Evolutionary conservation across 2,888 invertebrate species (phyloP).

Genomic region (Crepidodera aurea): DNA sequence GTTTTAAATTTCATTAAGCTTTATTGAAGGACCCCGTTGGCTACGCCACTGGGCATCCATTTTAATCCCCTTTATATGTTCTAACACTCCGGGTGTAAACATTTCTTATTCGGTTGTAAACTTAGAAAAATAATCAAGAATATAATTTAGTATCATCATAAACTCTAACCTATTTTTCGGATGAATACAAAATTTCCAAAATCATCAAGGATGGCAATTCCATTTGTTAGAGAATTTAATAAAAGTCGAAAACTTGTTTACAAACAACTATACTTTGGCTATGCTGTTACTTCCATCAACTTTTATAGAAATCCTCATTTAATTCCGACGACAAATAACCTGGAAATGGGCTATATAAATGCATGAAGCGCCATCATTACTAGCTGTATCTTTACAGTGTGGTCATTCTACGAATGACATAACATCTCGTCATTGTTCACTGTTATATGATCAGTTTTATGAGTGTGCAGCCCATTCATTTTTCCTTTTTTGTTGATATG

Average conservation of each 20-base stretch:
- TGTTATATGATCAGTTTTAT: neutral
- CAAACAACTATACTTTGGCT: slow-evolving; percentile 24
- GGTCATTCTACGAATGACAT: slow-evolving; percentile 5
- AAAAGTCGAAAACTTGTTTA: slow-evolving; percentile 29
- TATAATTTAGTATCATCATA: neutral
- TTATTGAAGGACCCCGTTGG: too few species aligned
- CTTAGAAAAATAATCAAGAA: neutral
- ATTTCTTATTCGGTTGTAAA: neutral
- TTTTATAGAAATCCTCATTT: slow-evolving; percentile 34
- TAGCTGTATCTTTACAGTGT: slow-evolving; percentile 21
- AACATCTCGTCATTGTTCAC: neutral
- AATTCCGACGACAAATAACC: slow-evolving; percentile 32
- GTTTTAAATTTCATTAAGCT: too few species aligned
- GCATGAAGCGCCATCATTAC: slow-evolving; percentile 24
- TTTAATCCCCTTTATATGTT: too few species aligned
- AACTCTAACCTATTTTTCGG: slow-evolving; percentile 1
- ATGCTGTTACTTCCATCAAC: slow-evolving; percentile 28
- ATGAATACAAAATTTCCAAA: slow-evolving; percentile 10
- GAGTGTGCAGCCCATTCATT: neutral
- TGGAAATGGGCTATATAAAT: slow-evolving; percentile 33
- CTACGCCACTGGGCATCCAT: too few species aligned
- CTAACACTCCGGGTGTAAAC: neutral
- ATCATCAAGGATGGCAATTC: slow-evolving; percentile 23
- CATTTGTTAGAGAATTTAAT: slow-evolving; percentile 28
- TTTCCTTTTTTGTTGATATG: neutral